Evolutionary conservation across 1,140 invertebrate species (phyloP).

Genomic region (Pogonus chalceus): DNA sequence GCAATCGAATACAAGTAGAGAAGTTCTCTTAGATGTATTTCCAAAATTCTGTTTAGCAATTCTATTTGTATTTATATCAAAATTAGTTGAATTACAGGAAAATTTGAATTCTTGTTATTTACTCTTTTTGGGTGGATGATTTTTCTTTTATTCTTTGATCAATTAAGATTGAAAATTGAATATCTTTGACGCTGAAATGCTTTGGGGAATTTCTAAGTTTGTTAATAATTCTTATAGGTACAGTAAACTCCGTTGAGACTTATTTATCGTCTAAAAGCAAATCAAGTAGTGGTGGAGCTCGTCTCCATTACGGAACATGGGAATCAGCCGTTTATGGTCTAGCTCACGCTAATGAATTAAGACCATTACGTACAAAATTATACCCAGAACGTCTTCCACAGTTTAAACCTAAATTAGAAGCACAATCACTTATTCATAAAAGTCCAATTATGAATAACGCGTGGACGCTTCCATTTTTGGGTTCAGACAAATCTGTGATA

Average conservation of each 20-base stretch:
- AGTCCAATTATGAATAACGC: conserved; percentile 40
- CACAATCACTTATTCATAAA: neutral
- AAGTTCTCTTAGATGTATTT: no score
- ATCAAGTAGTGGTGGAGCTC: conserved; percentile 27
- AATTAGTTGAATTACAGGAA: no score
- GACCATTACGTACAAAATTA: conserved; percentile 49
- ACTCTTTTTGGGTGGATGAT: no score
- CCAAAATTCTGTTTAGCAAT: no score
- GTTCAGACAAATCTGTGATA: conserved; percentile 68
- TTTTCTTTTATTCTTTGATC: no score
- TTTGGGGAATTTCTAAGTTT: no score
- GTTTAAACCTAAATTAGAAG: conserved; percentile 48
- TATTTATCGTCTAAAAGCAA: conserved; percentile 44
- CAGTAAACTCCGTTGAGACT: conserved; percentile 65
- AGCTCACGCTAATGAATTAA: conserved; percentile 50
- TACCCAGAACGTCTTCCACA: conserved; percentile 53
- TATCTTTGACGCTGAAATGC: no score
- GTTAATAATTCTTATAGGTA: conserved; percentile 41
- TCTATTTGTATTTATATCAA: no score
- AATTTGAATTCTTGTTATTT: no score
- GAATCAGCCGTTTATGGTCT: conserved; percentile 68
- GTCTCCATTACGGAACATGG: conserved; percentile 70
- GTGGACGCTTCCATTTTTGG: conserved; percentile 67
- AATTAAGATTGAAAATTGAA: no score
- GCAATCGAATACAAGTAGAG: no score